Conservation (phyloP, 30 jellyfish, hydroid and myxozoan species). For the Aurelia sp. region DNA sequence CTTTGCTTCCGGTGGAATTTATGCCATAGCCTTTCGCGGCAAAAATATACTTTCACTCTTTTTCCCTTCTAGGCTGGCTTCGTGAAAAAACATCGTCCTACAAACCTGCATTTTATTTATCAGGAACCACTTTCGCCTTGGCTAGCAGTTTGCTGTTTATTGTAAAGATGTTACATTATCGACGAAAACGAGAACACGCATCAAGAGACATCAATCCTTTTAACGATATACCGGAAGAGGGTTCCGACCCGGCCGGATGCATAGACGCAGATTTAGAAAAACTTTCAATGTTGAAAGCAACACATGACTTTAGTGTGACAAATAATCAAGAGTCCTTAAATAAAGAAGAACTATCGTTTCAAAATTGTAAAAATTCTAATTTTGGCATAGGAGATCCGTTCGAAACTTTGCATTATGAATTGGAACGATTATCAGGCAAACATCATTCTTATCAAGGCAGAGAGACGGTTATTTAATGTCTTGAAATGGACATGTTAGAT, state of each 20-base stretch:
- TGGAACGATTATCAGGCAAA: not conserved
- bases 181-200: not conserved
- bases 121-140: slow-evolving; percentile 59
- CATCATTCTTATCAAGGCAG: not conserved
- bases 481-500: no score
- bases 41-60: no score
- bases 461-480: not conserved
- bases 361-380: not conserved
- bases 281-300: not conserved
- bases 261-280: not conserved
- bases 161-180: slow-evolving; percentile 20
- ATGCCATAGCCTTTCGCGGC: no score
- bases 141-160: slow-evolving; percentile 44
- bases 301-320: not conserved
- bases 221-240: not conserved
- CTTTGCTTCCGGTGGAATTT: no score
- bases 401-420: not conserved
- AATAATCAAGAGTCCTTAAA: no score
- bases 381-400: not conserved
- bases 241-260: not conserved
- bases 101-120: slow-evolving; percentile 55
- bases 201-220: not conserved
- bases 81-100: slow-evolving; percentile 50
- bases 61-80: slow-evolving; percentile 57
- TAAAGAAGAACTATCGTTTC: not conserved